phyloP scores from a whole-genome alignment of 2,113 vertebrate species.

The Mohoua ochrocephala region DNA sequence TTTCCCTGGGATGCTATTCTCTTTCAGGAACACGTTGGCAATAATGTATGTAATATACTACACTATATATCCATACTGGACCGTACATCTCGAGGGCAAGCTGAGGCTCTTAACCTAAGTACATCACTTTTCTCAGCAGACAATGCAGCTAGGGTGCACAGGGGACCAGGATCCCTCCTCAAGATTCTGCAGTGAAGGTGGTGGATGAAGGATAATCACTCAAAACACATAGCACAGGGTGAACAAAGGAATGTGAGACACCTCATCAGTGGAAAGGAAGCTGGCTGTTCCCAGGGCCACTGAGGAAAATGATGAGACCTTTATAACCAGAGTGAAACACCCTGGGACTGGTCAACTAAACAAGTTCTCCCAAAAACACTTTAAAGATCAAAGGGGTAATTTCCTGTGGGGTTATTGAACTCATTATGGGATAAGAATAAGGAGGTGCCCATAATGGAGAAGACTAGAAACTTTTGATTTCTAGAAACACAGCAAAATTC shows the following conservation, averaged over 20 bases:
- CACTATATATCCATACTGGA: neutral
- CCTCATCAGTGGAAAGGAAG: neutral
- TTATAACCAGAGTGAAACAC: neutral
- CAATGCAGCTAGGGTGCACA: neutral
- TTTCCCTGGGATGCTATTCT: neutral
- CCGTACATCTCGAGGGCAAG: neutral
- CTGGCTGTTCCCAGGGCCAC: neutral
- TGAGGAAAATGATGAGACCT: neutral
- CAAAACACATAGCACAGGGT: neutral
- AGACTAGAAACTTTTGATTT: neutral
- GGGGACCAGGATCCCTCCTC: neutral
- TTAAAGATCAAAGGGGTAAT: neutral
- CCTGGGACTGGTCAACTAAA: neutral
- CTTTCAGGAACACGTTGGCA: neutral
- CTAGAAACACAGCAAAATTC: neutral
- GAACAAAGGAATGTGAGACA: neutral
- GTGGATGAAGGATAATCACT: neutral
- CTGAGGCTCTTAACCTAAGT: neutral
- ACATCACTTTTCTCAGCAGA: neutral
- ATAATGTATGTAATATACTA: neutral
- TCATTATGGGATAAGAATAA: neutral
- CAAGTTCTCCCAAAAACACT: rapidly evolving
- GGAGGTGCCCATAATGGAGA: neutral
- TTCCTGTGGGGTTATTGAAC: neutral
- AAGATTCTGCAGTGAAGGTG: neutral